Evolutionary conservation across 2,888 invertebrate species (phyloP).

Genomic region (Ernsta delagoae): DNA sequence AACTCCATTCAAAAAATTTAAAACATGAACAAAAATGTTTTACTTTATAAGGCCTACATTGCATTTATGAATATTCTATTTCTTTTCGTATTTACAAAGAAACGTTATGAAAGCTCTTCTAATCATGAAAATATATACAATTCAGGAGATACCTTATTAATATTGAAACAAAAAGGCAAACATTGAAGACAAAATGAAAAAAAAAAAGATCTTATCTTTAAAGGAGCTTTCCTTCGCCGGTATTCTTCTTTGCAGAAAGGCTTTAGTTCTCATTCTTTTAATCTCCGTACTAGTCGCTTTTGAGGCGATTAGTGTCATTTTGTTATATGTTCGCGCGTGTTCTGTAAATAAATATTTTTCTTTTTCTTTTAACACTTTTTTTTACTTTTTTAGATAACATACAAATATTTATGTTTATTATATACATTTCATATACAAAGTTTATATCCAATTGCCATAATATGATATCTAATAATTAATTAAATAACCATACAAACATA

Average conservation of each 20-base stretch:
- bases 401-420: too few relatives aligned
- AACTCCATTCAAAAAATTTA: background rate
- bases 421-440: too few relatives aligned
- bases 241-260: slow-evolving; percentile 14
- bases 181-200: slow-evolving; percentile 10
- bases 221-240: slow-evolving; percentile 18
- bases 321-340: background rate
- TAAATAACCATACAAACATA: too few relatives aligned
- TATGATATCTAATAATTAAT: too few relatives aligned
- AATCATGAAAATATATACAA: background rate
- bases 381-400: too few relatives aligned
- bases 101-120: background rate
- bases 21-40: background rate
- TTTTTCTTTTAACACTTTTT: too few relatives aligned
- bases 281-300: slow-evolving; percentile 9
- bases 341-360: too few relatives aligned
- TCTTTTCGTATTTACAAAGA: background rate
- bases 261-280: slow-evolving; percentile 21
- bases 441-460: too few relatives aligned
- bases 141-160: background rate
- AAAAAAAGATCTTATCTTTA: slow-evolving; percentile 8
- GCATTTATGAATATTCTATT: background rate
- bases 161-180: slow-evolving; percentile 16
- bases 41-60: background rate
- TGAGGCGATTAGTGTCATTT: slow-evolving; percentile 13